Evolutionary conservation across 2,888 invertebrate species (phyloP).

Genomic region (Dryadula phaetusa): DNA sequence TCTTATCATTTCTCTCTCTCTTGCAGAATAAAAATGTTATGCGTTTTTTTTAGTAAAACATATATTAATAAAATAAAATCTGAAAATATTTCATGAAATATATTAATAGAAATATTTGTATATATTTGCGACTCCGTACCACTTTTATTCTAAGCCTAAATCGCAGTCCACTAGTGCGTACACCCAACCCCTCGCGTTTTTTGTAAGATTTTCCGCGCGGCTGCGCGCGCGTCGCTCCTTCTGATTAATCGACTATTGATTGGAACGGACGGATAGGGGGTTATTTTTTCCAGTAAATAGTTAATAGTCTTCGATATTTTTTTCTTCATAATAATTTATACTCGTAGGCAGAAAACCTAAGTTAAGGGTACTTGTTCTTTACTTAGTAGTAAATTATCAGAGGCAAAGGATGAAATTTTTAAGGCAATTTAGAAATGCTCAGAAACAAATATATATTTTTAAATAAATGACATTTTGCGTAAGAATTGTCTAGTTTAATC

Average conservation of each 20-base stretch:
- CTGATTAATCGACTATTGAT: constrained; percentile 84
- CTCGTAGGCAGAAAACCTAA: too few relatives aligned
- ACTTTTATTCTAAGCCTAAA: constrained; percentile 56
- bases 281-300: constrained; percentile 33
- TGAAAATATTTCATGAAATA: not conserved
- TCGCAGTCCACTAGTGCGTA: constrained; percentile 70
- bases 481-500: too few relatives aligned
- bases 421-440: too few relatives aligned
- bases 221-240: constrained; percentile 74
- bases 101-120: not conserved
- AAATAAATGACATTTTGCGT: too few relatives aligned
- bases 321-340: not conserved
- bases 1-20: too few relatives aligned
- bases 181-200: constrained; percentile 67
- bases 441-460: too few relatives aligned
- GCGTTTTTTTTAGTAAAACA: too few relatives aligned
- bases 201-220: constrained; percentile 82
- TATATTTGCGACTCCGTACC: constrained; percentile 52
- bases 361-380: too few relatives aligned
- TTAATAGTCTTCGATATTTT: constrained; percentile 13
- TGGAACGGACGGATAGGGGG: constrained; percentile 63
- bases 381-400: too few relatives aligned
- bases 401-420: too few relatives aligned
- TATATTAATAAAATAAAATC: too few relatives aligned
- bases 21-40: too few relatives aligned